Base-by-base conservation (phyloP, 2,888 invertebrate genomes). In the Drosophila birchii region DNA sequence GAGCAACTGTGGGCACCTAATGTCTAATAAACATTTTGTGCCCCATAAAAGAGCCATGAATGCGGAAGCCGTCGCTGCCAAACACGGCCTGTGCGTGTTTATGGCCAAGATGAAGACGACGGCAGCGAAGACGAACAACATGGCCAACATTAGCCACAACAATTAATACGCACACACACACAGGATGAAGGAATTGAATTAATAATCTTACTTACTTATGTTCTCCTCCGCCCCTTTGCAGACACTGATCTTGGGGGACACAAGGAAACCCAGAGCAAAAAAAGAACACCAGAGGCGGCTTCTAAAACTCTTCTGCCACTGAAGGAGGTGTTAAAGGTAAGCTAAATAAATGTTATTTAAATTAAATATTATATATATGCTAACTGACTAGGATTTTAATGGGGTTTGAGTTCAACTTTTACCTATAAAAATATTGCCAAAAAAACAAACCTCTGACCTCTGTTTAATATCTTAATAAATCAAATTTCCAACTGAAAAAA, bases 1-100 rank as follows among this genome's bases (percentile, higher is more conserved):
- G n/a, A 3, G n/a, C 59, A 34, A 23, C 72, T 57, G 49, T 12
- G 57, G 55, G 56, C 36, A 58, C 80, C 82, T 82, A 78, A 83
- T 75, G 83, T 80, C 81, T 86, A 83, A 82, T 86, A 82, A 82
- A 82, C 76, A 86, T 78, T 84, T 80, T 83, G 84, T 83, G 86
- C 59, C 70, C 72, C 38, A 75, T 68, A 67, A 71, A 78, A 69
- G 68, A 63, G 76, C 81, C 57, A 76, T 59, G 58, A 82, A 78
- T 76, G 72, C 88, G 86, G 84, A 88, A 84, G 87, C 78, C 75
- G 58, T 72, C 81, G 86, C 84, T 66, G 86, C 63, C 86, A 64
- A 88, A 84, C 86, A 88, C 84, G 81, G 78, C 75, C 79, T 75
- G 88, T 84, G 88, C 88, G 88, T 84, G 84, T 84, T 84, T 78